Evolutionary conservation across 1,140 invertebrate species (phyloP).

Genomic region (Diabrotica undecimpunctata): DNA sequence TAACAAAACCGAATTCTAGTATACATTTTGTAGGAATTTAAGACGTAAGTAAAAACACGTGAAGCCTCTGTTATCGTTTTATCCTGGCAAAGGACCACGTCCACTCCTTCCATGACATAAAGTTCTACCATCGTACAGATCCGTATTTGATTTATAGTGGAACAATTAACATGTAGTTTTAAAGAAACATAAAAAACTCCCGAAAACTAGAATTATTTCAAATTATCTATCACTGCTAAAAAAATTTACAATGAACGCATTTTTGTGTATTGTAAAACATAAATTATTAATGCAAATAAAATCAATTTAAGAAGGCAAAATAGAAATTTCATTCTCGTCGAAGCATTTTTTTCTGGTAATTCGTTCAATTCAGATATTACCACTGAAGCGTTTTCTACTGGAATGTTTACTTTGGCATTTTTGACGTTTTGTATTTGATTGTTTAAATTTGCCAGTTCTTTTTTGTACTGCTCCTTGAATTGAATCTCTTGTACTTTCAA

Average conservation of each 20-base stretch:
- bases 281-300: too few species aligned
- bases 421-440: conserved; percentile 56
- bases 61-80: conserved; percentile 18
- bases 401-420: conserved; percentile 39
- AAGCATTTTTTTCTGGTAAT: conserved; percentile 56
- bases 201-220: too few species aligned
- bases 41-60: conserved; percentile 19
- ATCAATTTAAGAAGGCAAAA: too few species aligned
- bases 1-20: conserved; percentile 15
- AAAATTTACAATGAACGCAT: too few species aligned
- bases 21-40: conserved; percentile 13
- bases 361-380: conserved; percentile 55
- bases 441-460: conserved; percentile 59
- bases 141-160: too few species aligned
- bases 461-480: conserved; percentile 73
- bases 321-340: conserved; percentile 61
- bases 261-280: too few species aligned
- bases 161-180: too few species aligned
- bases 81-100: conserved; percentile 14
- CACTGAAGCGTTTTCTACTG: conserved; percentile 47
- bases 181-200: too few species aligned
- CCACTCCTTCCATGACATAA: conserved; percentile 6
- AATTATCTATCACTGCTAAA: too few species aligned
- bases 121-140: too few species aligned
- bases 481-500: conserved; percentile 69